Base-by-base conservation (phyloP, 2,888 invertebrate species). In the Phorcus lineatus region DNA sequence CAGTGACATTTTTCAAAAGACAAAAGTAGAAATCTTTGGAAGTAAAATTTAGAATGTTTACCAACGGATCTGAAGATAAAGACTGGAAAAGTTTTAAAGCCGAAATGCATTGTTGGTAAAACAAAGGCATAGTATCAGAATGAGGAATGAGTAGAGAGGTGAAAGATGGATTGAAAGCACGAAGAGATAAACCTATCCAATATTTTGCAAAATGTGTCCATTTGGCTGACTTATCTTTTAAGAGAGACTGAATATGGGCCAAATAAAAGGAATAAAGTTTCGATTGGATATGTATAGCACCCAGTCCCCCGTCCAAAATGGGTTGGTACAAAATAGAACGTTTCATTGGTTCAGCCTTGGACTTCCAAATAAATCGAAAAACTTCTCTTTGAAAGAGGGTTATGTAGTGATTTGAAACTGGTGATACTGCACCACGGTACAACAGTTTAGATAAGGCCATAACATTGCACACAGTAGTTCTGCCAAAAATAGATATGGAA, bases 291-390 rank as follows among this genome's bases (percentile, higher is more conserved):
- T 80, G 76, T 13, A 79, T 70, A 55, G 75, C 22, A 76, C 80
- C 80, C 55, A 82, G 52, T 28, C 82, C 82, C 24, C 82, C 82
- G 16, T 80, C 40, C 31, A 52, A 22, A 75, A 80, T 66, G 16
- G 66, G 55, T 6, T 76, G 78, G 78, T 83, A 76, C 74, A 81
- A 40, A 78, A 28, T 40, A 36, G 78, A 55, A 22, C 78, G 19
- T 31, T 47, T n/a, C 22, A 78, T 47, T 47, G 78, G 78, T 67
- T 78, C 78, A 76, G 31, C 55, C 28, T 19, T 54, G 24, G 81
- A 78, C 57, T 40, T 16, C 81, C 83, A 83, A 16, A 81, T 67
- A 77, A 83, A 81, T 24, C 74, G 52, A 75, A 80, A 24, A 82
- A 17, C 36, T 3, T 75, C 54, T 22, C 55, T 47, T 36, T 80